Conservation (phyloP, 2,797 vertebrate species). For the Semaprochilodus insignis region DNA sequence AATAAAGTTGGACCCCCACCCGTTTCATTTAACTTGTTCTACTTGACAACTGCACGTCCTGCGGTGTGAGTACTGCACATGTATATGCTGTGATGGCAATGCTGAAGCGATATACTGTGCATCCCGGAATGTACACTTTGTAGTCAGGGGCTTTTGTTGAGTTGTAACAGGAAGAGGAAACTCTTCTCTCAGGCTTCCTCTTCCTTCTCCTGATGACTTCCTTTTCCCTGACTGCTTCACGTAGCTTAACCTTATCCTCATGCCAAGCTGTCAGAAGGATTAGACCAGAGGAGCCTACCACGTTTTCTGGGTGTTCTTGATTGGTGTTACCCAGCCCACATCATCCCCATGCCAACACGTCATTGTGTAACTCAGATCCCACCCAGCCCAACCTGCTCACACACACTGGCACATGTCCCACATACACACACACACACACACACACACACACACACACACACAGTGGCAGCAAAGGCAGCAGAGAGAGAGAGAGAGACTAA, state of each 20-base stretch:
- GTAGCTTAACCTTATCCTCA: background rate
- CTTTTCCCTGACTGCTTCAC: background rate
- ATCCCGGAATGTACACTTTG: no score
- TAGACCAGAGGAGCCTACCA: background rate
- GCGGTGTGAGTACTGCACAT: no score
- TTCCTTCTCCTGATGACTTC: no score
- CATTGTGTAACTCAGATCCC: background rate
- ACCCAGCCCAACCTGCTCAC: slow-evolving; percentile 1
- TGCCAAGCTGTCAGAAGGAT: background rate
- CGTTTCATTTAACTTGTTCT: no score
- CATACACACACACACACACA: slow-evolving; percentile 7
- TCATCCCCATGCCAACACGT: background rate
- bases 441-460: background rate
- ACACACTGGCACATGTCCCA: background rate
- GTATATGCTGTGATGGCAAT: no score
- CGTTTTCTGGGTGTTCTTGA: background rate
- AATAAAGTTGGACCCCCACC: no score
- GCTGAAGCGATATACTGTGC: no score
- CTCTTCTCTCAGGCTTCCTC: no score
- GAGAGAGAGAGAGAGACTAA: slow-evolving; percentile 5
- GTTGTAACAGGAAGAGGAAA: no score
- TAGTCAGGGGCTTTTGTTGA: no score
- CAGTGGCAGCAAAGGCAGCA: background rate
- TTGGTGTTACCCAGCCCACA: slow-evolving; percentile 4
- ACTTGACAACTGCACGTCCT: no score